A percentile compares a stretch with the other conserved stretches of the same genome.
These are phyloP conservation scores for Sebastes kiyomatsui DNA, from an alignment of 2,797 vertebrate genomes.

Conservation along the genomic window DNA sequence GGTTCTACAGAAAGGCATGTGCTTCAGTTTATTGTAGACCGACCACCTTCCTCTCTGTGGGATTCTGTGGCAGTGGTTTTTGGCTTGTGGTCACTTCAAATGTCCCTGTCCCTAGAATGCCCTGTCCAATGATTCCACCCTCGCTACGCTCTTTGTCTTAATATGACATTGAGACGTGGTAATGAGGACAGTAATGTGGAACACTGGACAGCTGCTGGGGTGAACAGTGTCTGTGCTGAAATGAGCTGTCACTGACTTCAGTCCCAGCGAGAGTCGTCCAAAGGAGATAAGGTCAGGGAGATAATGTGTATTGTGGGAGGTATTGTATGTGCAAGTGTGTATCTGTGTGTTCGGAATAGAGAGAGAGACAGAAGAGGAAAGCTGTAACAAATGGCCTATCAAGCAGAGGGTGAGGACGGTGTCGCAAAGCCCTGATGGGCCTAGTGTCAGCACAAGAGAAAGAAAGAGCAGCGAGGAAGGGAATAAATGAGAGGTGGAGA, in stretches of 20 bases:
- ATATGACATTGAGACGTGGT: slow-evolving; percentile 57
- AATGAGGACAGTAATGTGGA: slow-evolving; percentile 37
- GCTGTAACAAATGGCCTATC: slow-evolving; percentile 64
- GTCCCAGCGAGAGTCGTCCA: slow-evolving; percentile 37
- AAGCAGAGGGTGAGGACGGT: slow-evolving; percentile 37
- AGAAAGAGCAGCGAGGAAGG: slow-evolving; percentile 2
- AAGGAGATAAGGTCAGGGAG: slow-evolving; percentile 66
- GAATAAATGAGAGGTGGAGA: slow-evolving; percentile 14
- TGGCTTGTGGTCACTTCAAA: not conserved
- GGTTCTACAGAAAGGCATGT: not conserved
- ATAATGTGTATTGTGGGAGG: slow-evolving; percentile 36
- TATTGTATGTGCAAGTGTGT: slow-evolving; percentile 7
- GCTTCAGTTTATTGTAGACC: not conserved
- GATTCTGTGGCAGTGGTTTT: not conserved
- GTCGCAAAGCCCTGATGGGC: slow-evolving; percentile 37
- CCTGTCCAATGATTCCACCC: not conserved
- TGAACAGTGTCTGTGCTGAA: slow-evolving; percentile 36
- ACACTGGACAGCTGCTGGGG: slow-evolving; percentile 37
- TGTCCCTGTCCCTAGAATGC: not conserved
- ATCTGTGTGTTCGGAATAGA: not conserved
- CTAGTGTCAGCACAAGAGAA: slow-evolving; percentile 43
- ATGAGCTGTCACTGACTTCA: slow-evolving; percentile 55
- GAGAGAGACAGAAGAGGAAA: slow-evolving; percentile 27
- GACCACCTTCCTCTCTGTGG: not conserved
- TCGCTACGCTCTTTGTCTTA: slow-evolving; percentile 8